Evolutionary conservation across 2,888 invertebrate species (phyloP).

Genomic region (Acleris emargana): DNA sequence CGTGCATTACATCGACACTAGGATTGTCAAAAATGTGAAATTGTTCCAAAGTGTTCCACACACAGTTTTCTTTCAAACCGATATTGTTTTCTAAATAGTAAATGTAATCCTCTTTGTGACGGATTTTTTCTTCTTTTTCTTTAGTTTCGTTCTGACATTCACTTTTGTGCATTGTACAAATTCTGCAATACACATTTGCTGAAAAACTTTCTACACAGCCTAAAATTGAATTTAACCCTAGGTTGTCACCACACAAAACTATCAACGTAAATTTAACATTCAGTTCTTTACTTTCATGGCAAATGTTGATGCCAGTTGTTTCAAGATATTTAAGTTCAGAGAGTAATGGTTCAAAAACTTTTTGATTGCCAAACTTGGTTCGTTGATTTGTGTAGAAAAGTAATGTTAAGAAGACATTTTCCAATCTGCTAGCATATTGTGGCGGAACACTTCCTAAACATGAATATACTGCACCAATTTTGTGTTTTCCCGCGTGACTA

Average conservation of each 20-base stretch:
- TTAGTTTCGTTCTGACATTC: not conserved
- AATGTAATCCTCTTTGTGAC: not conserved
- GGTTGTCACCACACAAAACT: not conserved
- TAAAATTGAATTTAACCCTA: slow-evolving; percentile 10
- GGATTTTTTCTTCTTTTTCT: slow-evolving; percentile 6
- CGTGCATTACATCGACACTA: slow-evolving; percentile 11
- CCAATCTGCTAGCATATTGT: slow-evolving; percentile 4
- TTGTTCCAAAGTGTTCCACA: not conserved
- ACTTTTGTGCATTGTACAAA: slow-evolving; percentile 1
- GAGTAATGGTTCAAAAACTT: slow-evolving; percentile 6
- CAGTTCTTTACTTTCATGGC: not conserved
- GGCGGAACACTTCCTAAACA: slow-evolving; percentile 1
- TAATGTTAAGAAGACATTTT: slow-evolving; percentile 12
- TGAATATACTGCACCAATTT: slow-evolving; percentile 6
- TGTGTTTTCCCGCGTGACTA: slow-evolving; percentile 6
- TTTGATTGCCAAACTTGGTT: slow-evolving; percentile 4
- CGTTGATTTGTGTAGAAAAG: slow-evolving; percentile 3
- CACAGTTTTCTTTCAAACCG: slow-evolving; percentile 1
- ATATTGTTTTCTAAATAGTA: not conserved
- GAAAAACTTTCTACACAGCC: slow-evolving; percentile 9
- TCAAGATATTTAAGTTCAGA: slow-evolving; percentile 2
- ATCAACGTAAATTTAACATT: slow-evolving; percentile 2
- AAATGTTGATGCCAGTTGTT: not conserved
- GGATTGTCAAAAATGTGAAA: slow-evolving; percentile 8
- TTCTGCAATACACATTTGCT: slow-evolving; percentile 2